Conservation (phyloP, 2,888 invertebrate species). For the Mallateleia sp. region DNA sequence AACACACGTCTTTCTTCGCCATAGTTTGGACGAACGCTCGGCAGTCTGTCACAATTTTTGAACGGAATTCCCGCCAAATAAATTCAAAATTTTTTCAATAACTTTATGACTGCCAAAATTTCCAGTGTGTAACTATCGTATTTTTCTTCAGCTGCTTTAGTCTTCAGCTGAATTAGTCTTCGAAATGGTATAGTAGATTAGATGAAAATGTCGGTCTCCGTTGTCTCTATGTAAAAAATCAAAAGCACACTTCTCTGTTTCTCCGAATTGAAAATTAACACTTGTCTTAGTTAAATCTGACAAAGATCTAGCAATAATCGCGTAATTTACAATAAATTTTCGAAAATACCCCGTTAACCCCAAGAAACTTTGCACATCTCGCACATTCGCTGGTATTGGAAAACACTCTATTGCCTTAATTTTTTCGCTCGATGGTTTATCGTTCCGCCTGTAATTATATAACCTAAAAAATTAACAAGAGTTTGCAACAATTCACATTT, state of each 20-base stretch:
- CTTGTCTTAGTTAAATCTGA: slow-evolving; percentile 28
- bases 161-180: too few relatives aligned
- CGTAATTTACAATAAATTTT: slow-evolving; percentile 32
- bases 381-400: slow-evolving; percentile 34
- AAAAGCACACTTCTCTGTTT: slow-evolving; percentile 7
- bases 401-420: slow-evolving; percentile 51
- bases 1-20: slow-evolving; percentile 1
- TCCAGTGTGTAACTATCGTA: too few relatives aligned
- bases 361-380: slow-evolving; percentile 45
- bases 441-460: slow-evolving; percentile 38
- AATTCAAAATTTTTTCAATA: too few relatives aligned
- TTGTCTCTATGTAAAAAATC: background rate
- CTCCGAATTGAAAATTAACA: slow-evolving; percentile 28
- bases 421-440: slow-evolving; percentile 65
- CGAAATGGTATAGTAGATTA: background rate
- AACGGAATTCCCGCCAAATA: too few relatives aligned
- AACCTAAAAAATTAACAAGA: slow-evolving; percentile 60
- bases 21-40: background rate
- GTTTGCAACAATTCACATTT: slow-evolving; percentile 62
- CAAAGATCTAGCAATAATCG: slow-evolving; percentile 35
- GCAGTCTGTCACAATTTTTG: slow-evolving; percentile 20
- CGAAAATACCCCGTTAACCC: slow-evolving; percentile 53
- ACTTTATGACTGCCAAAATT: too few relatives aligned
- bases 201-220: slow-evolving; percentile 2
- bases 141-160: too few relatives aligned